Base-by-base conservation (phyloP, 2,797 vertebrate genomes). In the Lepus townsendii region DNA sequence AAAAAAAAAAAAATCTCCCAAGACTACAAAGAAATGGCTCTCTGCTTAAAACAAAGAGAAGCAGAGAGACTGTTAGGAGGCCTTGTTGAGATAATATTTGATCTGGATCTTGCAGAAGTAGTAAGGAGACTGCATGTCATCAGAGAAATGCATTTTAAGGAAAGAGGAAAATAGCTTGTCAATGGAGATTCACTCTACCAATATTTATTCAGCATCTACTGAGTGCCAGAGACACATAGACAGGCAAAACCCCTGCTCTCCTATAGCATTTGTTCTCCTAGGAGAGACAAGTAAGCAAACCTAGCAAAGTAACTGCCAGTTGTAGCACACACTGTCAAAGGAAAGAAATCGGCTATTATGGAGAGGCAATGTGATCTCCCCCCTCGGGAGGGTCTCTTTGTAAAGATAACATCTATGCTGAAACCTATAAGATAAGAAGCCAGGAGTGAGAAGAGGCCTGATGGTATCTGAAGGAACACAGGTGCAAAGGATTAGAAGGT, bases 161-260 rank as follows among this genome's bases (percentile, higher is more conserved):
- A 71, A 87, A 66, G 68, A 63, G 66, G 73, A 69, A 90, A 83
- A 72, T 69, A 85, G n/a, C 26, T 83, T 91, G n/a, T 90, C 20
- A n/a, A 7, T 90, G 11, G 42, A 90, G 69, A 78, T 76, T 88
- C 24, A 75, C 22, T 90, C 57, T 82, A 57, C 52, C 86, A 93
- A 72, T 85, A 88, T 30, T 72, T 60, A 62, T 71, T 93, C 42
- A 68, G 72, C 66, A 86, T 8, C n/a, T 87, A 47, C 54, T 54
- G 35, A 82, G 60, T 65, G 65, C 26, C 50, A 57, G 60, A 35
- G 52, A n/a, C 3, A 79, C 60, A 57, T 4, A 50, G 38, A 89
- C 80, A 17, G 83, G 68, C 12, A 78, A 77, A 83, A 50, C 1
- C 2, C 65, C 26, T 68, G 47, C 57, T 88, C 19, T 76, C 54